phyloP scores from a whole-genome alignment of 2,113 vertebrate species.

The Seriola dumerili region DNA sequence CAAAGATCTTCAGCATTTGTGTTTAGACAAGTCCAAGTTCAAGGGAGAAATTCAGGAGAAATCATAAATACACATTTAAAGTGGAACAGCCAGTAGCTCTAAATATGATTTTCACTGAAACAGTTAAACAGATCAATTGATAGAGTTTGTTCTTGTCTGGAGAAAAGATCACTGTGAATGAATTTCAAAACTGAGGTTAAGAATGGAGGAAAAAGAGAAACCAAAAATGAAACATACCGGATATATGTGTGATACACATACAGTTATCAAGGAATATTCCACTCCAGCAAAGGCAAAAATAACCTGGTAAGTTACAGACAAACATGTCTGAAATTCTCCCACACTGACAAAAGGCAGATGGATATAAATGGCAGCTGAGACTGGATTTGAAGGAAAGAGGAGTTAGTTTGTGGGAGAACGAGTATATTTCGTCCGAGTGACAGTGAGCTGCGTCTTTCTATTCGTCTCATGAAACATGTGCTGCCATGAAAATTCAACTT shows the following conservation, averaged over 20 bases:
- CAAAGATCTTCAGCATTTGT: background rate
- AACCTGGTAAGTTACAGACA: constrained; percentile 1
- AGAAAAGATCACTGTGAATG: background rate
- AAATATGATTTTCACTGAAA: background rate
- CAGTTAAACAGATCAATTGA: background rate
- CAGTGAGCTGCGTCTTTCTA: background rate
- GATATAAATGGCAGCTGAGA: constrained; percentile 23
- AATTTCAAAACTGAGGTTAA: background rate
- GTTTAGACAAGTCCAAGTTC: background rate
- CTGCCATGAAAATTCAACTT: background rate
- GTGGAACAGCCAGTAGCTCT: too few species aligned
- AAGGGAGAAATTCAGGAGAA: background rate
- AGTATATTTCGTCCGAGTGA: background rate
- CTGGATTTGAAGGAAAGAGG: background rate
- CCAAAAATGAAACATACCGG: background rate
- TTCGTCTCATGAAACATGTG: background rate
- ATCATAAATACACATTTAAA: background rate
- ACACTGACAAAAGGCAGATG: constrained; percentile 11
- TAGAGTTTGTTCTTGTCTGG: background rate
- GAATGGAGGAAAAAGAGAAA: background rate
- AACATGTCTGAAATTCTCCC: constrained; percentile 26
- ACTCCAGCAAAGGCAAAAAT: background rate
- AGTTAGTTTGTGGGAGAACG: constrained; percentile 6
- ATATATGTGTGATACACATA: background rate
- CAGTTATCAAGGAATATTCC: background rate